Evolutionary conservation across 2,797 vertebrate genomes (phyloP), one percentile per base, ranked within the genome.

Genomic region (Streptopelia turtur): DNA sequence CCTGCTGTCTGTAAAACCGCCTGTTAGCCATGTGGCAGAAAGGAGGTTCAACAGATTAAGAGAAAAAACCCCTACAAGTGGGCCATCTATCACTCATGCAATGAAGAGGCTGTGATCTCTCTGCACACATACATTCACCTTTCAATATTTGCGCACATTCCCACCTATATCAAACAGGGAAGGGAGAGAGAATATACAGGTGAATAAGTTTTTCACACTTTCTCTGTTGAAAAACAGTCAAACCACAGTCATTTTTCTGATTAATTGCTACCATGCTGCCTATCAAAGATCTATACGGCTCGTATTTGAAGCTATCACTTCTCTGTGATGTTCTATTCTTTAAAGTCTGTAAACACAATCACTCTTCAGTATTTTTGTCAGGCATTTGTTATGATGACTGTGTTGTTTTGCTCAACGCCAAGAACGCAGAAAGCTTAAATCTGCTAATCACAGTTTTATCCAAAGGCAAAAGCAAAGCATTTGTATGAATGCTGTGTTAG

Each of bases 381-480:
- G 87, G 78, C 57, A 37, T 94, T 97, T 94, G 66, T 77, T 89
- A 83, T 68, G 83, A 95, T 90, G 74, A 82, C 90, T 85, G 10
- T 75, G 64, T 89, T 96, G 92, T 95, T 93, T 79, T 89, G 82
- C 83, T 89, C 0, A 0, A 90, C 90, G 82, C 45, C 87, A 97
- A 92, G 74, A 94, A 76, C 64, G 90, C 69, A 87, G 84, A 93
- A 95, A 69, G 65, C 89, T 91, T 95, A 82, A 92, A 94, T 87
- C 95, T 87, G 65, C 69, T 96, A 95, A 96, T 94, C 75, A 93
- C 11, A 61, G 53, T 85, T 93, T 93, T 81, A 89, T 90, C 41
- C 83, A 60, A 97, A 96, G 89, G 83, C 88, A 90, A 95, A 93
- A 92, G 55, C 66, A 96, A 94, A 94, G 47, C 35, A 74, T 92